phyloP scores from a whole-genome alignment of 2,888 invertebrate species.

The Synergus laeviventris region DNA sequence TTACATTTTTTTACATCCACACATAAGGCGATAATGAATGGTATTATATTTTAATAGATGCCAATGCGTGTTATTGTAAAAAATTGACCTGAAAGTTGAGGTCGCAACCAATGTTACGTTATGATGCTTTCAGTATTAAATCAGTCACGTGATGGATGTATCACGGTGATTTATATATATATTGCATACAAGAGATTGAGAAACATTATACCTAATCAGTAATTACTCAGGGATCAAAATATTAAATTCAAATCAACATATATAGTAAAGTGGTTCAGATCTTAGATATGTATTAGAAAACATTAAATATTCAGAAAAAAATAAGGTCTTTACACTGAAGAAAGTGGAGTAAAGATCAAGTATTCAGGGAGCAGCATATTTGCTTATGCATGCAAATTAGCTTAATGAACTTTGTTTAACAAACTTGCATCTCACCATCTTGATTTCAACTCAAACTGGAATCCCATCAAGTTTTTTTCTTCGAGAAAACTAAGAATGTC shows the following conservation, averaged over 20 bases:
- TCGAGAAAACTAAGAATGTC: not conserved
- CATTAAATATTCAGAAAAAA: not conserved
- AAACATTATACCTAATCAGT: not conserved
- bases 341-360: slow-evolving; percentile 27
- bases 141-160: not conserved
- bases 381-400: slow-evolving; percentile 1
- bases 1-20: slow-evolving; percentile 5
- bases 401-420: slow-evolving; percentile 5
- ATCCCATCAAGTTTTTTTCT: not conserved
- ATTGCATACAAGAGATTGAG: not conserved
- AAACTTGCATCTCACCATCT: slow-evolving; percentile 9
- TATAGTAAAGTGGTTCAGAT: not conserved
- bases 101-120: slow-evolving; percentile 9
- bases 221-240: not conserved
- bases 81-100: slow-evolving; percentile 41
- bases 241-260: not conserved
- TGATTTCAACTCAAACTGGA: slow-evolving; percentile 1
- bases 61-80: slow-evolving; percentile 15
- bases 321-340: not conserved
- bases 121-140: slow-evolving; percentile 1
- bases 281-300: not conserved
- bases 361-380: not conserved
- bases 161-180: not conserved
- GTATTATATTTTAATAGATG: not conserved
- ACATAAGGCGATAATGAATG: not conserved